Evolutionary conservation across 2,113 vertebrate genomes (phyloP).

Genomic region (Dasyurus viverrinus): DNA sequence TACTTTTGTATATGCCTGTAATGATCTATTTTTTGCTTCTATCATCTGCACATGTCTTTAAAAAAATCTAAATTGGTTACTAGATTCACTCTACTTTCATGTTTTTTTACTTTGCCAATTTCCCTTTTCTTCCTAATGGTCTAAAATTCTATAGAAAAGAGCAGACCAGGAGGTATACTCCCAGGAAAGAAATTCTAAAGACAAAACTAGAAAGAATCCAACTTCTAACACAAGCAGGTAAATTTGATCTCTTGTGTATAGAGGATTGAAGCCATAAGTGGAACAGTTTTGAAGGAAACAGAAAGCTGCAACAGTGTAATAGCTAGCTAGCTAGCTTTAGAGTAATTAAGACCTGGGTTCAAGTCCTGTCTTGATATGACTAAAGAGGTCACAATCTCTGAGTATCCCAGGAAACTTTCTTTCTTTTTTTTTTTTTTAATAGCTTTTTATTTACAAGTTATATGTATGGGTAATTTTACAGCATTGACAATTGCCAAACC

Average conservation of each 20-base stretch:
- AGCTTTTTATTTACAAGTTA: too few relatives aligned
- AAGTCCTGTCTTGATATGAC: neutral
- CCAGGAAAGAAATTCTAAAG: neutral
- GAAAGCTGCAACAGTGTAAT: neutral
- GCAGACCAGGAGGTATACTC: neutral
- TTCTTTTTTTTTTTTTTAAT: too few relatives aligned
- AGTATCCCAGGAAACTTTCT: neutral
- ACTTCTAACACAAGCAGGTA: neutral
- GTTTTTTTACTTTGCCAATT: neutral
- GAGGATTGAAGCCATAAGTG: neutral
- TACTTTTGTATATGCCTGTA: too few relatives aligned
- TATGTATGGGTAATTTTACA: too few relatives aligned
- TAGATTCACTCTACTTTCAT: neutral
- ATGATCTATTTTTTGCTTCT: neutral
- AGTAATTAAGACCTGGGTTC: neutral
- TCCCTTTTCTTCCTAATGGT: neutral
- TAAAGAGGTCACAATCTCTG: neutral
- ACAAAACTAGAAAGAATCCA: neutral
- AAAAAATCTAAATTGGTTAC: neutral
- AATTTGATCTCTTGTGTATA: neutral
- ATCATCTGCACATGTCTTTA: neutral
- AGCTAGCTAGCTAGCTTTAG: neutral
- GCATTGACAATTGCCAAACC: too few relatives aligned
- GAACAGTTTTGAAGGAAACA: neutral
- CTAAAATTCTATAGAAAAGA: neutral